phyloP scores from a whole-genome alignment of 2,888 invertebrate genomes.

The Dorcus hopei region DNA sequence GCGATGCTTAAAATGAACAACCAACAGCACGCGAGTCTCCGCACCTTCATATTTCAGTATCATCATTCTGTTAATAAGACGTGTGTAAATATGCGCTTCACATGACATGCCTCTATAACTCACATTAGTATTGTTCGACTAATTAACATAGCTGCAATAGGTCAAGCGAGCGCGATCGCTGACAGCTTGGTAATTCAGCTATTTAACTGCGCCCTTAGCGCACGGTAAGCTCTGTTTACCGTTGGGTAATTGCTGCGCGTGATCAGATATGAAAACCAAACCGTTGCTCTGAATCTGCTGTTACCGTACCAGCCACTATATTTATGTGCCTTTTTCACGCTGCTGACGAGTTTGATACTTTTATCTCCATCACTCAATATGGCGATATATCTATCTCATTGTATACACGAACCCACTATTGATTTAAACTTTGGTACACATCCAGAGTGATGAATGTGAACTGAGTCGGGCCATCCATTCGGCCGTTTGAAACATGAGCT shows the following conservation, averaged over 20 bases:
- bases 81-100: conserved; percentile 23
- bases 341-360: conserved; percentile 43
- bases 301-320: conserved; percentile 19
- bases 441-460: conserved; percentile 46
- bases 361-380: conserved; percentile 43
- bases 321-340: conserved; percentile 37
- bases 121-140: conserved; percentile 24
- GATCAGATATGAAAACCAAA: conserved; percentile 8
- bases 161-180: conserved; percentile 12
- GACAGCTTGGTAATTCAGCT: conserved; percentile 8
- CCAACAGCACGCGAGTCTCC: conserved; percentile 20
- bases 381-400: conserved; percentile 40
- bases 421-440: conserved; percentile 47
- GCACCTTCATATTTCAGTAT: conserved; percentile 24
- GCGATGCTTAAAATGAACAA: conserved; percentile 20
- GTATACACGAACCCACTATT: conserved; percentile 42
- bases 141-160: conserved; percentile 23
- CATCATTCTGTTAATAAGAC: conserved; percentile 24
- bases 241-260: conserved; percentile 17
- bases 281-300: not conserved
- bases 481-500: conserved; percentile 40
- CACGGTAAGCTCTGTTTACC: conserved; percentile 19
- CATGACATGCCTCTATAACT: conserved; percentile 18
- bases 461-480: conserved; percentile 42
- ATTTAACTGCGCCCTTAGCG: conserved; percentile 4